Conservation (phyloP, 2,797 vertebrate genomes). For the Chrysocyon brachyurus region DNA sequence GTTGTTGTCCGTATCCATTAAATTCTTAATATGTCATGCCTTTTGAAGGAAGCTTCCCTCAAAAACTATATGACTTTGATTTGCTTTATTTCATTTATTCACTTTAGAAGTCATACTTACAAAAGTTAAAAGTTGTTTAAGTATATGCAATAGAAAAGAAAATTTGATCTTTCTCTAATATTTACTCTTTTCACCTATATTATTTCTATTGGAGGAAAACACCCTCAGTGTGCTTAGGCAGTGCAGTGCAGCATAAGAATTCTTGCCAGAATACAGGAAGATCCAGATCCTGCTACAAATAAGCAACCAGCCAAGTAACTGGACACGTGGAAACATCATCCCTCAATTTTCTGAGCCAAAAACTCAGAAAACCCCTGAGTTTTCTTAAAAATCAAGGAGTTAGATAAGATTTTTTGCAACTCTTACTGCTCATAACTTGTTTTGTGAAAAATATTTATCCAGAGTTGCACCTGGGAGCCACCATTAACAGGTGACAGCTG, state of each 20-base stretch:
- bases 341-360: neutral
- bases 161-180: neutral
- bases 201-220: neutral
- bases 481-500: neutral
- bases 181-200: neutral
- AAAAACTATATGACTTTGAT: slow-evolving; percentile 9
- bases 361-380: neutral
- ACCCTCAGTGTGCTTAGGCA: neutral
- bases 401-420: slow-evolving; percentile 3
- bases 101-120: neutral
- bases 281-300: neutral
- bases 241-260: neutral
- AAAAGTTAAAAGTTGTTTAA: neutral
- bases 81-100: slow-evolving; percentile 49
- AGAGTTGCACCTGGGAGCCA: slow-evolving; percentile 1
- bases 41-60: neutral
- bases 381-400: slow-evolving; percentile 1
- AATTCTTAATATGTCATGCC: neutral
- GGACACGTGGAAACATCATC: neutral
- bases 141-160: neutral
- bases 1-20: neutral
- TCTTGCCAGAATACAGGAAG: neutral
- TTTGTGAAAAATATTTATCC: slow-evolving; percentile 49
- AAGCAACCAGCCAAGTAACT: neutral
- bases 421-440: slow-evolving; percentile 19